Base-by-base conservation (phyloP, 2,113 vertebrate species). In the Hippocampus guttulatus region DNA sequence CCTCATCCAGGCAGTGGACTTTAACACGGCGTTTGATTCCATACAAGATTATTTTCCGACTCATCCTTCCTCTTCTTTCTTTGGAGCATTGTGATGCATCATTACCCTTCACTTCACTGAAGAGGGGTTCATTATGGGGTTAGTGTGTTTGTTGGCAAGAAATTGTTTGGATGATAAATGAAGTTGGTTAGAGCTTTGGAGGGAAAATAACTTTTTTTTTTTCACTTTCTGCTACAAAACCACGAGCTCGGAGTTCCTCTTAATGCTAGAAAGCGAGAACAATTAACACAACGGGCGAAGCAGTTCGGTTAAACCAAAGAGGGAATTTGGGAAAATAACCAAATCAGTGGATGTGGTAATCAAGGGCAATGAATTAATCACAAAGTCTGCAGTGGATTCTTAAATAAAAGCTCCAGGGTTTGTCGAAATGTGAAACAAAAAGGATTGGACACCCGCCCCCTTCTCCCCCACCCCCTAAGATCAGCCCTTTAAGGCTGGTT, bases 121-220 rank as follows among this genome's bases (percentile, higher is more conserved):
- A 95, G 93, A 97, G 94, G 79, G 93, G 92, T 95, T 96, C 96
- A 96, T 97, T 97, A 96, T 94, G 92, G 94, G 95, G 94, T 94
- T 96, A 95, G 95, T 94, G 94, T 95, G 93, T 97, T 96, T 95
- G 93, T 97, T 96, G 95, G 95, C 94, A 95, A 95, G 94, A 94
- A 95, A 95, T 96, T 97, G 95, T 96, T 96, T 95, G 93, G 93
- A 96, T 98, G 95, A 97, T 95, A 93, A 96, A 97, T 98, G 95
- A 91, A 92, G 90, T 92, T 91, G 88, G 89, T 90, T 18, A 91
- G 86, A 92, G 92, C 88, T 92, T 91, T 84, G 71, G 84, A 90
- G 80, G 84, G 91, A 92, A 93, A 93, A 95, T 95, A 93, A 94
- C 93, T 93, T 92, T 87, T 94, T 94, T 75, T 81, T 75, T 73